These are phyloP conservation scores for Macquaria australasica DNA, from an alignment of 2,113 vertebrate species.

Conservation along the genomic window DNA sequence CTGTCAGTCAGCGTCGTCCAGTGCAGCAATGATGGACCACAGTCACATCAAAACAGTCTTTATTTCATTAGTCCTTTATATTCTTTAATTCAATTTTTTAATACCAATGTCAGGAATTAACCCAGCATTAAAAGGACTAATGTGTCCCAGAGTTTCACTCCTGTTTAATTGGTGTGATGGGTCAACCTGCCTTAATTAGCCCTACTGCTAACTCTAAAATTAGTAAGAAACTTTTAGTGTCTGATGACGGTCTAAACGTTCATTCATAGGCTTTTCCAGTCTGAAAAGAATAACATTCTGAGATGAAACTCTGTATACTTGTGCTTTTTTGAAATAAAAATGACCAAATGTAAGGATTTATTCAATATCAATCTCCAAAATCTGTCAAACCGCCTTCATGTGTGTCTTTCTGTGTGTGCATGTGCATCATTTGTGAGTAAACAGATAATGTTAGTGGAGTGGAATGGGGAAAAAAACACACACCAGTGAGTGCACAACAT, in stretches of 20 bases:
- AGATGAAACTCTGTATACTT: neutral
- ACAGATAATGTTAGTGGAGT: constrained; percentile 57
- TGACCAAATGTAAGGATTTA: constrained; percentile 21
- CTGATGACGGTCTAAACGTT: constrained; percentile 2
- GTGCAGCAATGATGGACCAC: neutral
- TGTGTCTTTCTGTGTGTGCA: constrained; percentile 10
- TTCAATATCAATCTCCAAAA: constrained; percentile 17
- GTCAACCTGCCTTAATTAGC: constrained; percentile 71
- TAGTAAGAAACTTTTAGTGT: constrained; percentile 28
- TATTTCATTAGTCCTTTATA: constrained; percentile 25
- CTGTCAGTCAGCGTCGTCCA: neutral
- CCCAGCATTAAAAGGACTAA: constrained; percentile 40
- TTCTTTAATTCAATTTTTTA: constrained; percentile 35
- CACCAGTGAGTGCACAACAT: constrained; percentile 49
- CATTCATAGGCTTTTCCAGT: neutral
- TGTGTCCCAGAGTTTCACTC: constrained; percentile 37
- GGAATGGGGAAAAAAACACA: constrained; percentile 45
- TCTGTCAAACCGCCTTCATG: constrained; percentile 2
- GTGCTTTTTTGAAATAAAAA: neutral
- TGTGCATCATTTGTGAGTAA: constrained; percentile 51
- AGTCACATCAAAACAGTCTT: constrained; percentile 5
- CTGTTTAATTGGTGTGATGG: constrained; percentile 71
- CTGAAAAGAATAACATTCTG: neutral
- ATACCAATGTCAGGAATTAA: constrained; percentile 62
- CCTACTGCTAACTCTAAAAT: constrained; percentile 43